Evolutionary conservation across 2,797 vertebrate species (phyloP), one percentile per base, ranked within the genome.

Genomic region (Gouania willdenowi): DNA sequence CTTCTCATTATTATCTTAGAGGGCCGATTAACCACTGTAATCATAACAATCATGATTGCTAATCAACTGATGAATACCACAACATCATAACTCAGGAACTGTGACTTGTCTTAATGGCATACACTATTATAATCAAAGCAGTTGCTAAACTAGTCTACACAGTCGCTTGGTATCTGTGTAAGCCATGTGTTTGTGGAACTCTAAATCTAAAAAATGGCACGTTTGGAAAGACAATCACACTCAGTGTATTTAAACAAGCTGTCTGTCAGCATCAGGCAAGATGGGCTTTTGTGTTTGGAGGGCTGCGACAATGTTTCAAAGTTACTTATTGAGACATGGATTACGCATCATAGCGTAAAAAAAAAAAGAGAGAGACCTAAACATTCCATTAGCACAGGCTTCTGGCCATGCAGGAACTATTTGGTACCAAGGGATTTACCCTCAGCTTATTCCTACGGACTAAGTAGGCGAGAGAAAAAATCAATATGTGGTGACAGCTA

Each of bases 401-500:
- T 48, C 37, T 52, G 47, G 60, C 58, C 33, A 23, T 48, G 51
- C 42, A 61, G 42, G 25, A 49, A 52, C 51, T 58, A 38, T 56
- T 35, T 37, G 33, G 32, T 52, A 43, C 53, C 43, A 40, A 53
- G 64, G 72, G 69, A 76, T 79, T 82, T 76, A 71, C 66, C 45
- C 58, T 52, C 43, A 47, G 71, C 59, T 67, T 67, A 75, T 79
- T 75, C 70, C 77, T 79, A 67, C 82, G 59, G 82, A 83, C 77
- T 74, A 82, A 78, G 70, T 63, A 79, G 69, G 65, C 26, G 19
- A 69, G 19, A 69, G 77, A 70, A 53, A 58, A 81, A 84, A 86
- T 88, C 82, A 81, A 87, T 87, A 77, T 77, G 38, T 71, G 66
- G 66, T 79, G 81, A 80, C 79, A 82, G 83, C 47, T 75, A 82